Evolutionary conservation across 2,797 vertebrate genomes (phyloP).

Genomic region (Acrocephalus scirpaceus): DNA sequence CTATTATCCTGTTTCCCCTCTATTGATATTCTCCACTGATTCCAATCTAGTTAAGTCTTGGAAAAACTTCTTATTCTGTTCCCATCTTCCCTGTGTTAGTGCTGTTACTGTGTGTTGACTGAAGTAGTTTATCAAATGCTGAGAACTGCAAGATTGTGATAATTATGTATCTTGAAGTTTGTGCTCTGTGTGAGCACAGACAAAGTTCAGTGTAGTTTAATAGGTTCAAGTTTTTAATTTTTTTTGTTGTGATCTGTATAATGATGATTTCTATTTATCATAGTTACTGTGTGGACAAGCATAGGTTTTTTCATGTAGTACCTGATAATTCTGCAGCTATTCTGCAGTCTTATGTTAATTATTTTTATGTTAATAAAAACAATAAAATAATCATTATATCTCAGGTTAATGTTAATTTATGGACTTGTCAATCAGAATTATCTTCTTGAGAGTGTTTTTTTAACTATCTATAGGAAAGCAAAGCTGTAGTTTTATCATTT

Average conservation of each 20-base stretch:
- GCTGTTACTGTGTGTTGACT: not conserved
- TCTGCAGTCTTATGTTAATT: not conserved
- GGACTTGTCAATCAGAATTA: not conserved
- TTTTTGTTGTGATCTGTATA: not conserved
- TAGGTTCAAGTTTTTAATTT: not conserved
- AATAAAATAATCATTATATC: not conserved
- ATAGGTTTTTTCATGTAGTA: not conserved
- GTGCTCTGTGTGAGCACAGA: not conserved
- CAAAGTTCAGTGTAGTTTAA: not conserved
- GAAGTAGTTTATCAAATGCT: not conserved
- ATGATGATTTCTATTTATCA: not conserved
- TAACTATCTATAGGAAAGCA: not conserved
- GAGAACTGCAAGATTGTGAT: not conserved
- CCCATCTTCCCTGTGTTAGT: not conserved
- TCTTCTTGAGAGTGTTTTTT: not conserved
- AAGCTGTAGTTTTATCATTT: not conserved
- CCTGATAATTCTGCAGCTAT: not conserved
- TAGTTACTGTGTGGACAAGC: not conserved
- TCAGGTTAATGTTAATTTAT: not conserved
- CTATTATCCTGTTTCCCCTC: not conserved
- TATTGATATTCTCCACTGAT: not conserved
- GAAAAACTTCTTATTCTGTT: not conserved
- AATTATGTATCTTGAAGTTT: accelerated
- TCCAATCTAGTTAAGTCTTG: not conserved
- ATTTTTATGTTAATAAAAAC: not conserved